Conservation (phyloP, 2,113 vertebrate species). For the Lepus timidus region DNA sequence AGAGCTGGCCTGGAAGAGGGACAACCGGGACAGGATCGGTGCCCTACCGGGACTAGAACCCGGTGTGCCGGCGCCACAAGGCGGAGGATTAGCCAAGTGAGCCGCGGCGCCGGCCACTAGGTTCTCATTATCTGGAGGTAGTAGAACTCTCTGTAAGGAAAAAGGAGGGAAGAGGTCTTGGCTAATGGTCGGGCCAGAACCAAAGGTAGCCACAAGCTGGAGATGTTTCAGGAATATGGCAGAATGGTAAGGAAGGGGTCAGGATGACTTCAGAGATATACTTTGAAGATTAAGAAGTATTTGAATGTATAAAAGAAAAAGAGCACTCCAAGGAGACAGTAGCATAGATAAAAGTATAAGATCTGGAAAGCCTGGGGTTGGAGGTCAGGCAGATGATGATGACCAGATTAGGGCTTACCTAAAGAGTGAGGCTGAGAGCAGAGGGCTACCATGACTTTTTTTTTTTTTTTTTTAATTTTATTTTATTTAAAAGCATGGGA, state of each 20-base stretch:
- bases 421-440: not conserved
- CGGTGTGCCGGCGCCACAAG: too few relatives aligned
- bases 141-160: not conserved
- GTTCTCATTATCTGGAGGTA: not conserved
- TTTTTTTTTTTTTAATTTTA: not conserved
- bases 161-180: not conserved
- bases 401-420: not conserved
- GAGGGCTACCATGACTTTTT: not conserved
- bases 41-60: too few relatives aligned
- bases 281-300: conserved; percentile 48
- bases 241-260: not conserved
- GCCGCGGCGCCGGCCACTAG: not conserved
- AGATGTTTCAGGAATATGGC: conserved; percentile 18
- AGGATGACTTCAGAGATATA: conserved; percentile 21
- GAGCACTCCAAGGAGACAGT: not conserved
- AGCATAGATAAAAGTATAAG: not conserved
- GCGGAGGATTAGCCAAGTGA: too few relatives aligned
- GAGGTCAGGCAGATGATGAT: not conserved
- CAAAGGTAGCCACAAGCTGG: not conserved
- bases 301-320: conserved; percentile 10
- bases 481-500: not conserved
- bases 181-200: not conserved
- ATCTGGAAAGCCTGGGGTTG: not conserved
- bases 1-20: too few relatives aligned
- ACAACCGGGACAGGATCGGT: too few relatives aligned